phyloP scores from a whole-genome alignment of 2,888 invertebrate genomes.

The Parasteatoda lunata region DNA sequence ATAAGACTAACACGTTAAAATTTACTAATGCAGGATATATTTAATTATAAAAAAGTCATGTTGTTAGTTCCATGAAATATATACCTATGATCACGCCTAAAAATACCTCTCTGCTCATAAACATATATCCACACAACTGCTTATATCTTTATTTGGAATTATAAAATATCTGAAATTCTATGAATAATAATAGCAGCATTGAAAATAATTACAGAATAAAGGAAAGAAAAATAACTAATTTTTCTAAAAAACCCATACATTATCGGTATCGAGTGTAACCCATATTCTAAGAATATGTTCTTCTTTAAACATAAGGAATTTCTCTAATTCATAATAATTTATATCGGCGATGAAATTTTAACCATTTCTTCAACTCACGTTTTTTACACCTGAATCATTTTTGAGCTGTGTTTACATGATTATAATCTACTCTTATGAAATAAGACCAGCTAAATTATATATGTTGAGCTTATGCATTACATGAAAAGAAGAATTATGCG shows the following conservation, averaged over 20 bases:
- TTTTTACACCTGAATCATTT: constrained; percentile 35
- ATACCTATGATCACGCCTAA: too few relatives aligned
- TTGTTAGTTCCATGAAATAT: too few relatives aligned
- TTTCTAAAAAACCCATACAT: neutral
- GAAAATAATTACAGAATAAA: too few relatives aligned
- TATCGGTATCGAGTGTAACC: neutral
- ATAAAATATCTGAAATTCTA: too few relatives aligned
- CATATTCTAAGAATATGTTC: neutral
- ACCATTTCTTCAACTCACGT: constrained; percentile 9
- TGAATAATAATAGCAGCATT: too few relatives aligned
- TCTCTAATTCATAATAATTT: constrained; percentile 15
- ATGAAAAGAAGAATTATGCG: constrained; percentile 12
- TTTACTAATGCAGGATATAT: too few relatives aligned
- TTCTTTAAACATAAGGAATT: constrained; percentile 2
- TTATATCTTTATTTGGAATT: too few relatives aligned
- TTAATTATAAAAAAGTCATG: too few relatives aligned
- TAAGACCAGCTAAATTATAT: neutral
- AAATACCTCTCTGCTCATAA: too few relatives aligned
- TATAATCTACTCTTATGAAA: constrained; percentile 9
- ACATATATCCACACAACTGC: too few relatives aligned
- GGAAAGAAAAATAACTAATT: neutral
- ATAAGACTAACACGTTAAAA: too few relatives aligned
- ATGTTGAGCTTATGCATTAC: constrained; percentile 3
- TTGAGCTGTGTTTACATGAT: constrained; percentile 25
- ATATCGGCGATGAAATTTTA: neutral